Conservation (phyloP, 2,797 vertebrate genomes). For the Melanotaenia maccullochi region DNA sequence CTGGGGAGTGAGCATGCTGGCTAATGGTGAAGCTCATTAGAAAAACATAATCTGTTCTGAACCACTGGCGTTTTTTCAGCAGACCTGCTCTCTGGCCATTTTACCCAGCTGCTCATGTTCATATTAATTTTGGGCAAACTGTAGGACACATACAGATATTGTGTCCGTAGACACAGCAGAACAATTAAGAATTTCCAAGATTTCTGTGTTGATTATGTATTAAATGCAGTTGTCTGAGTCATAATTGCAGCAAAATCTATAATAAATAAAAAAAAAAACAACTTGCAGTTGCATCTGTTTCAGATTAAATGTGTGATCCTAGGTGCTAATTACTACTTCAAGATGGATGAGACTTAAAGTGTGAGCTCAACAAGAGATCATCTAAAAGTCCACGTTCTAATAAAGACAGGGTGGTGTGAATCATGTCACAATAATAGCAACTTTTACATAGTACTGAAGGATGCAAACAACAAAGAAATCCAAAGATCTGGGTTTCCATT, state of each 20-base stretch:
- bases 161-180: not conserved
- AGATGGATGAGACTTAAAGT: not conserved
- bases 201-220: not conserved
- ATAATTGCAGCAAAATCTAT: too few species aligned
- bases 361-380: not conserved
- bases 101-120: slow-evolving; percentile 7
- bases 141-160: not conserved
- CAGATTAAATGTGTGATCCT: not conserved
- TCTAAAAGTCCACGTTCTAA: not conserved
- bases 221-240: not conserved
- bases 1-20: slow-evolving; percentile 46
- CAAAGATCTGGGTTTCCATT: too few species aligned
- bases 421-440: not conserved
- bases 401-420: not conserved
- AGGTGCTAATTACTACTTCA: not conserved
- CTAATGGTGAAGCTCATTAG: slow-evolving; percentile 61
- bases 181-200: not conserved
- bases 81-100: slow-evolving; percentile 39
- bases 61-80: slow-evolving; percentile 35
- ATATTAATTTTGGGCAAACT: slow-evolving; percentile 4
- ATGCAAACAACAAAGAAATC: too few species aligned
- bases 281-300: not conserved
- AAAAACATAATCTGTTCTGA: slow-evolving; percentile 48
- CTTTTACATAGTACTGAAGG: not conserved
- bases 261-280: too few species aligned